These are phyloP conservation scores for Acrocephalus arundinaceus DNA, from an alignment of 2,113 vertebrate species.

Conservation along the genomic window DNA sequence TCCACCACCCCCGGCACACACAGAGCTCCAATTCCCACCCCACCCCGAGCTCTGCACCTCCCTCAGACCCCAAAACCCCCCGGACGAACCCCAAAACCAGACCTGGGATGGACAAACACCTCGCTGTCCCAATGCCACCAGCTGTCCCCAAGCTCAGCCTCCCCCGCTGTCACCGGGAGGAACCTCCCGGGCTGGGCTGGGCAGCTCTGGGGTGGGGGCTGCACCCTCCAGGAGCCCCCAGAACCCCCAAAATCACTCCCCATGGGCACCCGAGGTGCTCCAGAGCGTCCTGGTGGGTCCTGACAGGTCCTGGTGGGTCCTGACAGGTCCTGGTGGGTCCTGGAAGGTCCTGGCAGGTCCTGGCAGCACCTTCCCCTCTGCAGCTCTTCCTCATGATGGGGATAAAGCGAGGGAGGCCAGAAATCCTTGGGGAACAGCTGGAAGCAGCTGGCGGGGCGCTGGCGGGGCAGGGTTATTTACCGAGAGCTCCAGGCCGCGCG, in stretches of 20 bases:
- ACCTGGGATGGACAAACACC: too few species aligned
- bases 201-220: neutral
- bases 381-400: neutral
- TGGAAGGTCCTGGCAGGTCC: neutral
- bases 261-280: neutral
- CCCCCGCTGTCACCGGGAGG: neutral
- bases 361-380: neutral
- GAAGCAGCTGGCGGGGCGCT: neutral
- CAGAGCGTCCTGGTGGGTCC: neutral
- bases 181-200: neutral
- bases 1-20: too few species aligned
- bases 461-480: neutral
- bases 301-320: too few species aligned
- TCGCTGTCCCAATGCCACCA: too few species aligned
- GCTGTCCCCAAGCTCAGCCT: too few species aligned
- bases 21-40: too few species aligned
- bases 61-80: too few species aligned
- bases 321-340: neutral
- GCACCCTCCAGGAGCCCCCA: accelerated
- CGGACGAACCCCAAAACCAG: too few species aligned
- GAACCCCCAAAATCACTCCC: neutral
- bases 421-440: conserved; percentile 1
- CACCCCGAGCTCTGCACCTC: too few species aligned
- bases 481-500: neutral
- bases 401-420: neutral